These are phyloP conservation scores for Criorhina ranunculi DNA, from an alignment of 2,888 invertebrate species.

Conservation along the genomic window DNA sequence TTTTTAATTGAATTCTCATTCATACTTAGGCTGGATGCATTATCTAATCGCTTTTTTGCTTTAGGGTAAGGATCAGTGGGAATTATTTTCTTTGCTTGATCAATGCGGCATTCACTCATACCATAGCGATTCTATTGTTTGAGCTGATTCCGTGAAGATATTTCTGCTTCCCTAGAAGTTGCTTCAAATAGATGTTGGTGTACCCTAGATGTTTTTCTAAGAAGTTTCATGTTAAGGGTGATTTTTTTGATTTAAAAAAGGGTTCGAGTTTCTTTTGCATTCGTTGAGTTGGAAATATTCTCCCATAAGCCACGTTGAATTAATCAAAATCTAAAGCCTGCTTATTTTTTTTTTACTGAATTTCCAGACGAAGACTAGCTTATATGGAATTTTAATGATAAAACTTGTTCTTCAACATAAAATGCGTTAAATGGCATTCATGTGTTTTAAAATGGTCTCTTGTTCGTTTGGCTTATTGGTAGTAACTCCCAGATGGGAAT, in stretches of 20 bases:
- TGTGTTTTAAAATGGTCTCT: constrained; percentile 22
- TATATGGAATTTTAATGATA: constrained; percentile 24
- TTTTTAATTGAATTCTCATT: constrained; percentile 66
- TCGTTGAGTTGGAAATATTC: neutral
- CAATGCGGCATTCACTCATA: constrained; percentile 5
- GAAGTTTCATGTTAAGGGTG: neutral
- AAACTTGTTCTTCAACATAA: constrained; percentile 58
- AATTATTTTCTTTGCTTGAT: constrained; percentile 37
- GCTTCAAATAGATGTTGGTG: constrained; percentile 6
- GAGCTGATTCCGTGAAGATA: constrained; percentile 45
- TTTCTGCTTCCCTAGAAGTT: constrained; percentile 32
- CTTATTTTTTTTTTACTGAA: constrained; percentile 10
- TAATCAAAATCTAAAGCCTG: constrained; percentile 10
- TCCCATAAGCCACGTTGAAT: neutral
- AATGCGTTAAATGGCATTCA: constrained; percentile 58
- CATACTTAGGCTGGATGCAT: constrained; percentile 58
- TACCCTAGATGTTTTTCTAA: constrained; percentile 3
- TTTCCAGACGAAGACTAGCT: constrained; percentile 30
- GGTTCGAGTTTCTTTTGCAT: constrained; percentile 2
- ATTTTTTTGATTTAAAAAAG: neutral
- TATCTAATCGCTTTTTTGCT: constrained; percentile 67
- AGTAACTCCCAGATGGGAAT: constrained; percentile 4
- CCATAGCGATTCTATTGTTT: constrained; percentile 46
- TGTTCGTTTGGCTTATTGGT: constrained; percentile 20
- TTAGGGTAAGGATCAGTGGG: constrained; percentile 71